Percentiles rank a stretch among this genome's conserved stretches.
Evolutionary conservation across 2,797 vertebrate species (phyloP).

Genomic region (Xenops minutus): DNA sequence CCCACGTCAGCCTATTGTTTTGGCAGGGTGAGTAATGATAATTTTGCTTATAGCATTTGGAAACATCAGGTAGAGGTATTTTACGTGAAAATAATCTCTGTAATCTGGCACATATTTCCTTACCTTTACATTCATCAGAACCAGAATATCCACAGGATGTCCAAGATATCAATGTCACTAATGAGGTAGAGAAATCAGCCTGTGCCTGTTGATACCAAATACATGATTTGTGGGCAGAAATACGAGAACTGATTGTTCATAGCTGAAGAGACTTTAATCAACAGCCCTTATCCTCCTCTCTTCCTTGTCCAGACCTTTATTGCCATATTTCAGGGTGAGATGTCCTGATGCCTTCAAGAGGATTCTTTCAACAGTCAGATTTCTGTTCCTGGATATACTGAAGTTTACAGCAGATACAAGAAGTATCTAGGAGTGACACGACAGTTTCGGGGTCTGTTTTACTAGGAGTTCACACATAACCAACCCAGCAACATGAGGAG

Average conservation of each 20-base stretch:
- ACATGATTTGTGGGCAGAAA: background rate
- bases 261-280: background rate
- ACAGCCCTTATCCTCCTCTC: background rate
- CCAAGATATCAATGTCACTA: background rate
- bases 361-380: background rate
- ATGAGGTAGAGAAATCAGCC: background rate
- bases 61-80: background rate
- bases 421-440: background rate
- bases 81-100: background rate
- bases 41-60: slow-evolving; percentile 11
- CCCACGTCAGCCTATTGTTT: slow-evolving; percentile 4
- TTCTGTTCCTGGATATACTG: background rate
- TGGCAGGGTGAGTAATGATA: slow-evolving; percentile 20
- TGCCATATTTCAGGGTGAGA: slow-evolving; percentile 58
- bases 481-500: background rate
- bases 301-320: slow-evolving; percentile 27
- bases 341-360: background rate
- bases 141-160: background rate
- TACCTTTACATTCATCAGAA: background rate
- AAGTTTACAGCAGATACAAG: background rate
- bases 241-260: background rate
- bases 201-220: background rate
- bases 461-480: background rate
- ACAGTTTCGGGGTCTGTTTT: background rate
- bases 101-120: background rate